These are phyloP conservation scores for Ochropacha duplaris DNA, from an alignment of 2,888 invertebrate species.

Conservation along the genomic window DNA sequence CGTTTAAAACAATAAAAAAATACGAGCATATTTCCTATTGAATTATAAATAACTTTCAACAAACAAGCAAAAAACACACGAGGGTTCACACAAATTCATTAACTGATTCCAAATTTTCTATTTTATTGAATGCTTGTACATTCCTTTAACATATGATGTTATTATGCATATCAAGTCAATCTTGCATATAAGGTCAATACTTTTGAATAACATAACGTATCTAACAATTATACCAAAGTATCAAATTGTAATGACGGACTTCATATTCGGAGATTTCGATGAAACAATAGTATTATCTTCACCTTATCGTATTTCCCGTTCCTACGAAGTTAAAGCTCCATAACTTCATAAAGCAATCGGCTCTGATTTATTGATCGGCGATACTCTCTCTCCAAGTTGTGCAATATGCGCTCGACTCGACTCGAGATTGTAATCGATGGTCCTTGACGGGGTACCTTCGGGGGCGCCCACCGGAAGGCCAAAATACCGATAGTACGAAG, in stretches of 20 bases:
- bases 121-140: too few species aligned
- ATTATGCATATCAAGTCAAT: too few species aligned
- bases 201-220: too few species aligned
- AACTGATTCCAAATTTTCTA: slow-evolving; percentile 6
- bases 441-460: slow-evolving; percentile 61
- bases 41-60: background rate
- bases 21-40: too few species aligned
- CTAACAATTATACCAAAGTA: too few species aligned
- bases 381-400: slow-evolving; percentile 58
- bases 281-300: slow-evolving; percentile 22
- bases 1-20: too few species aligned
- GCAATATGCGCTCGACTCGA: slow-evolving; percentile 66
- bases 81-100: slow-evolving; percentile 16
- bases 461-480: slow-evolving; percentile 57
- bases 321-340: slow-evolving; percentile 37
- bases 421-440: slow-evolving; percentile 71
- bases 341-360: slow-evolving; percentile 47
- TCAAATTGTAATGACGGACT: too few species aligned
- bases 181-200: too few species aligned
- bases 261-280: slow-evolving; percentile 17
- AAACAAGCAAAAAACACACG: slow-evolving; percentile 24
- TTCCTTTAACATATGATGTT: too few species aligned
- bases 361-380: slow-evolving; percentile 58
- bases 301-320: slow-evolving; percentile 22
- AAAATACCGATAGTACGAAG: slow-evolving; percentile 57